Conservation (phyloP, 2,888 invertebrate species). For the Acanthosepion esculentum region DNA sequence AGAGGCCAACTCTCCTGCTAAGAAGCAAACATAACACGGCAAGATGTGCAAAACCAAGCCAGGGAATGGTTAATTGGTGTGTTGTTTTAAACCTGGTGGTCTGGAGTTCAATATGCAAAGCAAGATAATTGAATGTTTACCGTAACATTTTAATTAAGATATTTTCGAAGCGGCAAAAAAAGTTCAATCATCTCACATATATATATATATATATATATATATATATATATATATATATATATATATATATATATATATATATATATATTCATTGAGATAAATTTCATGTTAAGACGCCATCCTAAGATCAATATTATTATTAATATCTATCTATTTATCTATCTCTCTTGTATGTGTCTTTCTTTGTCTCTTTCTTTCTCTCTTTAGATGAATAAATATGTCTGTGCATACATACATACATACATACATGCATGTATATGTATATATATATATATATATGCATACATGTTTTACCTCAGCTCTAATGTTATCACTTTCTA, state of each 20-base stretch:
- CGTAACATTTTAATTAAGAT: slow-evolving; percentile 33
- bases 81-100: slow-evolving; percentile 33
- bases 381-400: background rate
- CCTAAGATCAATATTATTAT: slow-evolving; percentile 8
- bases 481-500: too few species aligned
- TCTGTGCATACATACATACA: background rate
- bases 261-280: background rate
- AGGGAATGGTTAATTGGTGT: background rate
- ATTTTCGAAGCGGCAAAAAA: background rate
- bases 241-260: background rate
- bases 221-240: background rate
- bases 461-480: background rate
- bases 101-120: background rate
- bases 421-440: background rate
- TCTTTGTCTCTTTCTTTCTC: too few species aligned
- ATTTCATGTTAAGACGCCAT: background rate
- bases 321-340: background rate
- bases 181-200: background rate
- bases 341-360: too few species aligned
- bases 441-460: background rate
- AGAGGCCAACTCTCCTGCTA: background rate
- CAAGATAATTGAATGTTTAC: background rate
- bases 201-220: too few species aligned
- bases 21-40: background rate
- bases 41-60: background rate